These are phyloP conservation scores for Gonatopus flavifemur DNA, from an alignment of 1,140 invertebrate species.

Conservation along the genomic window DNA sequence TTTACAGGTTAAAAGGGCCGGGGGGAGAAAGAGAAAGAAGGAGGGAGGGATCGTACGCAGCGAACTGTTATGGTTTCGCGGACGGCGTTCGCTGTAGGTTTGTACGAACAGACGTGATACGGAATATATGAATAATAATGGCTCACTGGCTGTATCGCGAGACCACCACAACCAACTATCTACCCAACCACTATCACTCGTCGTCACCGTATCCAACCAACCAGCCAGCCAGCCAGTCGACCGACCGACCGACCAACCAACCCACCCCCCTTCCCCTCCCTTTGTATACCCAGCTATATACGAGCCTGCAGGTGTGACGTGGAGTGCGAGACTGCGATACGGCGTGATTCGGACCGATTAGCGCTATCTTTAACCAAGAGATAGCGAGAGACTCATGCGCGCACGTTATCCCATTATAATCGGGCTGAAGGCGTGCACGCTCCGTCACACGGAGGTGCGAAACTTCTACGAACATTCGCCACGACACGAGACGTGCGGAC, in stretches of 20 bases:
- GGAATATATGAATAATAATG: conserved; percentile 61
- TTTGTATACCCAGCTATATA: conserved; percentile 7
- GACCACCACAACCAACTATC: too few relatives aligned
- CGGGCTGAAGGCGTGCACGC: neutral
- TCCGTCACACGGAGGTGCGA: too few relatives aligned
- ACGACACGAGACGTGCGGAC: too few relatives aligned
- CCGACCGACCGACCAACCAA: conserved; percentile 18
- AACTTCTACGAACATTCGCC: too few relatives aligned
- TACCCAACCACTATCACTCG: conserved; percentile 31
- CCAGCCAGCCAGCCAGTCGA: conserved; percentile 2
- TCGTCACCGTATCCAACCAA: conserved; percentile 18
- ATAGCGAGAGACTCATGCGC: too few relatives aligned
- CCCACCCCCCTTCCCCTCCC: conserved; percentile 13
- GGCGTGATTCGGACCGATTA: conserved; percentile 54
- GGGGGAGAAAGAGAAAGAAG: too few relatives aligned
- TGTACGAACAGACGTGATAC: conserved; percentile 53
- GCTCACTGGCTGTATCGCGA: conserved; percentile 40
- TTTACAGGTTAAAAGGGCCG: too few relatives aligned
- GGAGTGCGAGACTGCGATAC: conserved; percentile 45
- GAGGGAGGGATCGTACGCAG: too few relatives aligned
- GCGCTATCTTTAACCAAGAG: conserved; percentile 53
- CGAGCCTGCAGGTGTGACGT: conserved; percentile 35
- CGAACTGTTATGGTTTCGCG: conserved; percentile 32
- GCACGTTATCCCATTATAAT: conserved; percentile 20
- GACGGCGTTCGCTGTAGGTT: conserved; percentile 36